Base-by-base conservation (phyloP, 2,888 invertebrate species). In the Lepidocyrtoides sp. region DNA sequence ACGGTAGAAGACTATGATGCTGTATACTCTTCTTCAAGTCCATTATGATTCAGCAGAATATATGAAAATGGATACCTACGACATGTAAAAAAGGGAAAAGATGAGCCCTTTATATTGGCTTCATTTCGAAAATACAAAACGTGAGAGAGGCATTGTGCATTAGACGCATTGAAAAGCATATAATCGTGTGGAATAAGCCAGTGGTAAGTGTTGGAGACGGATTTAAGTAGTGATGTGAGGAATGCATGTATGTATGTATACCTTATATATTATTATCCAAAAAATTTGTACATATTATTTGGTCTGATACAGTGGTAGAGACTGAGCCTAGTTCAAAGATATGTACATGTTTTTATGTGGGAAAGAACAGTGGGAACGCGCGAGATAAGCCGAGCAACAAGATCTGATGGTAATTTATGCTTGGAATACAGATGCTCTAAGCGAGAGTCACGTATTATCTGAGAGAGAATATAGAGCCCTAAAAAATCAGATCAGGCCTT, bases 361-460 rank as follows among this genome's bases (percentile, higher is more conserved):
- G 41, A 41, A 66, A 57, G 29, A 87, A 79, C 51, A 66, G 44
- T 44, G 72, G 72, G 44, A 72, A 72, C 72, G 72, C 41, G 72
- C 26, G 81, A 81, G 81, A 88, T 88, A 88, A 81, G 81, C 54
- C 88, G 69, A 88, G 88, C 88, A 88, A 88, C 88, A 88, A 88
- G 88, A 88, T 88, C 81, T 88, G 88, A 88, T 88, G 81, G 88
- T 88, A 88, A 88, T 88, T 88, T 88, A 88, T 88, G 88, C 88
- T 57, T 82, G 81, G 88, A 88, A 88, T 88, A 88, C 88, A 88
- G 82, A 88, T 88, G 69, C 51, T 88, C 82, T 88, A 41, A 81
- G 88, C 88, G 29, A 72, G 81, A 81, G 88, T 88, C 88, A 88
- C 81, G 88, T 88, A 81, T 66, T 87, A 87, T 87, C 87, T 81